Evolutionary conservation across 2,888 invertebrate genomes (phyloP).

Genomic region (Pilophorus perplexus): DNA sequence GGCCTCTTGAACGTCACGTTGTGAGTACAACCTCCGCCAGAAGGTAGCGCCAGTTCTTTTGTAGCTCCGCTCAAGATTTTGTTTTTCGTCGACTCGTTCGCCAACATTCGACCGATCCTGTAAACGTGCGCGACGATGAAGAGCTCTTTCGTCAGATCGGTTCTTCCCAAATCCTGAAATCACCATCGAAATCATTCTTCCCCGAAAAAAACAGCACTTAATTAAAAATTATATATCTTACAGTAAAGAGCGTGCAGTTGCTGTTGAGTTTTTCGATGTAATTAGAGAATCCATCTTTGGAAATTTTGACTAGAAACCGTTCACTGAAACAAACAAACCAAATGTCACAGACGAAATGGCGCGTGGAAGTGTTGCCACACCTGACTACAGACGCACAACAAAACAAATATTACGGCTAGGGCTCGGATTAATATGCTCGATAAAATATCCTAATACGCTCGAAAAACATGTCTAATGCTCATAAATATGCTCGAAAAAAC

Average conservation of each 20-base stretch:
- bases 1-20: constrained; percentile 59
- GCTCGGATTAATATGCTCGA: no score
- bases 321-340: constrained; percentile 61
- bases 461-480: no score
- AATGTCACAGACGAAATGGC: no score
- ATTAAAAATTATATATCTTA: constrained; percentile 50
- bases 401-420: no score
- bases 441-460: no score
- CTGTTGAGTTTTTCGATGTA: constrained; percentile 83
- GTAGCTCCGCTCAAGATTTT: constrained; percentile 38
- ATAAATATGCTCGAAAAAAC: no score
- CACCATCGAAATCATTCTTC: background rate
- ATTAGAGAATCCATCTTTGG: constrained; percentile 85
- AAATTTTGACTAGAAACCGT: constrained; percentile 82
- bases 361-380: no score
- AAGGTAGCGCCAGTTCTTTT: constrained; percentile 14
- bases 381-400: no score
- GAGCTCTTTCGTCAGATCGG: constrained; percentile 79
- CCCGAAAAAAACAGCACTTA: background rate
- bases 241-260: constrained; percentile 85
- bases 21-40: constrained; percentile 29
- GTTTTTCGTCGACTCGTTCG: constrained; percentile 57
- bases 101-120: constrained; percentile 76
- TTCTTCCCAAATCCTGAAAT: constrained; percentile 73
- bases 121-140: constrained; percentile 88